Evolutionary conservation across 2,113 vertebrate genomes (phyloP).

Genomic region (Diglossa brunneiventris): DNA sequence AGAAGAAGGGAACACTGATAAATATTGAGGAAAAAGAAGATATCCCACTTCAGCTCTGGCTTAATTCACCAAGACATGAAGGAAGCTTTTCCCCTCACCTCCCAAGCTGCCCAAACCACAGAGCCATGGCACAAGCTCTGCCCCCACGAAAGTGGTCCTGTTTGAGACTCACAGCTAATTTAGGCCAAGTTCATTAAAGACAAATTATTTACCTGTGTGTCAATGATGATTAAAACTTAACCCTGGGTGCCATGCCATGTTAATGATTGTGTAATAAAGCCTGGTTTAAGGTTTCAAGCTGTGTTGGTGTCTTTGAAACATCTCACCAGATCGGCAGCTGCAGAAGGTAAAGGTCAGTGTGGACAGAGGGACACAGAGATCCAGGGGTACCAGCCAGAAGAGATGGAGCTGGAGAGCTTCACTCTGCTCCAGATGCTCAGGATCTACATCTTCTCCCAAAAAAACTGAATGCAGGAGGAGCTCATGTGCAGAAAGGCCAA

Average conservation of each 20-base stretch:
- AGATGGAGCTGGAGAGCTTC: neutral
- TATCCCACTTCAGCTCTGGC: neutral
- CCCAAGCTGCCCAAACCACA: neutral
- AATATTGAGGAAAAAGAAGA: neutral
- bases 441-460: neutral
- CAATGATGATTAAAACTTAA: neutral
- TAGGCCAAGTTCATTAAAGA: neutral
- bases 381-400: neutral
- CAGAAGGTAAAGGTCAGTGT: fast-evolving
- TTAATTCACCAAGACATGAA: neutral
- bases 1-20: neutral
- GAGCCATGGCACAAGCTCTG: neutral
- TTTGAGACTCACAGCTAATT: neutral
- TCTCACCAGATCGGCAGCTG: neutral
- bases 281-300: neutral
- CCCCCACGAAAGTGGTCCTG: fast-evolving
- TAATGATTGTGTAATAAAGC: neutral
- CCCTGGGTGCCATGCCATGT: fast-evolving
- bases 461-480: neutral
- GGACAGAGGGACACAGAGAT: neutral
- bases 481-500: neutral
- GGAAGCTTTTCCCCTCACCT: neutral
- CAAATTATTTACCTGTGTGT: neutral
- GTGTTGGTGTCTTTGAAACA: neutral
- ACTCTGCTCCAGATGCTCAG: neutral